These are phyloP conservation scores for Nomada ruficornis DNA, from an alignment of 2,888 invertebrate species.

Conservation along the genomic window DNA sequence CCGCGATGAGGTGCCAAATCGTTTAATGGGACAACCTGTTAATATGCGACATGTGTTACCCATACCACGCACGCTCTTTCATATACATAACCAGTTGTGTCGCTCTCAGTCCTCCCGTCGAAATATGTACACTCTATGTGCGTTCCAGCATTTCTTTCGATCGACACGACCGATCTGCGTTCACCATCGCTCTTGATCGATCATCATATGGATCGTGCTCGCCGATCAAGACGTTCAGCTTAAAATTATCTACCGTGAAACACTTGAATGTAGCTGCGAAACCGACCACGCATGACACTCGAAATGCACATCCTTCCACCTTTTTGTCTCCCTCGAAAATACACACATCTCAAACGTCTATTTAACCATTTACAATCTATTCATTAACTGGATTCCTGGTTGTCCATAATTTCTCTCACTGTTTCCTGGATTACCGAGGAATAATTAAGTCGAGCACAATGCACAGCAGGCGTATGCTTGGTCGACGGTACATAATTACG, in stretches of 20 bases:
- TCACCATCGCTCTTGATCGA: constrained; percentile 30
- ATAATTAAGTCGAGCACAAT: constrained; percentile 31
- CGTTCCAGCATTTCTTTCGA: constrained; percentile 37
- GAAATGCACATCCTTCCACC: background rate
- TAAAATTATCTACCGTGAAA: constrained; percentile 16
- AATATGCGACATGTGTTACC: constrained; percentile 80
- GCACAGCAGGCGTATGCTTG: background rate
- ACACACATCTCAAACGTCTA: background rate
- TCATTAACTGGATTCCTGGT: background rate
- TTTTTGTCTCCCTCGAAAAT: background rate
- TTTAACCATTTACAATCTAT: background rate
- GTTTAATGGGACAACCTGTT: constrained; percentile 81
- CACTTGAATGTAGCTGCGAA: background rate
- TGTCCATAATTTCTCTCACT: constrained; percentile 14
- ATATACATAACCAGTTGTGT: constrained; percentile 79
- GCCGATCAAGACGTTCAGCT: background rate
- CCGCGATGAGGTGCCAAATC: constrained; percentile 77
- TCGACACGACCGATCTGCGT: constrained; percentile 38
- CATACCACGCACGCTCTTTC: constrained; percentile 63
- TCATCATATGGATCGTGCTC: constrained; percentile 8
- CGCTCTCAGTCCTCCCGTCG: constrained; percentile 46
- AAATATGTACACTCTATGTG: constrained; percentile 56
- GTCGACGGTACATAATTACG: background rate
- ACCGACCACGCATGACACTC: too few species aligned
- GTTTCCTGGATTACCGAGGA: constrained; percentile 20